Base-by-base conservation (phyloP, 2,888 invertebrate genomes). In the Drosophila mulleri region DNA sequence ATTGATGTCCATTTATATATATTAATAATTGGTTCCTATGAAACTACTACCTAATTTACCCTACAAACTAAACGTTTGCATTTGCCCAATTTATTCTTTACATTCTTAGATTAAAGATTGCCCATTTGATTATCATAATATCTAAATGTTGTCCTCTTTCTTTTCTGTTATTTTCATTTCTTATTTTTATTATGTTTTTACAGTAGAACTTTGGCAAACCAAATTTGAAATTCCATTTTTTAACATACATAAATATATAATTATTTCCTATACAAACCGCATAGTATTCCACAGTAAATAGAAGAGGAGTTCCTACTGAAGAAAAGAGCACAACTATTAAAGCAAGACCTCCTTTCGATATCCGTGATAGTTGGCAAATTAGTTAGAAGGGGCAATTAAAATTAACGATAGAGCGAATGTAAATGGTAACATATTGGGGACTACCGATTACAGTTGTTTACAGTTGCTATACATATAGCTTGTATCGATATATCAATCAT, bases 61-160 rank as follows among this genome's bases (percentile, higher is more conserved):
- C 52, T 39, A 59, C 56, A 58, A 70, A 61, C 48, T 52, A 42
- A 60, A 41, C 57, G 65, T 58, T 78, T 74, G 73, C 73, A 74
- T 65, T 53, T 47, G 35, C n/a, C 41, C 14, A 48, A 48, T n/a
- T 50, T 53, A 37, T 64, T 48, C 41, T 50, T 69, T 65, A 32
- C 37, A 45, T 58, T 23, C 56, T 72, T 78, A 64, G 73, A 54
- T 52, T 77, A 72, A 63, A 47, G 44, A 53, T 74, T 74, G 72
- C 35, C 63, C 59, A 72, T 60, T 62, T 54, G 42, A 54, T 57
- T 56, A 47, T 60, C 41, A 71, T 68, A 63, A 66, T 57, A 59
- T 72, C 63, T 77, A 71, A 68, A 56, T 82, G 73, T 80, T 76
- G 62, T 75, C 65, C 50, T 45, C 50, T 53, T 48, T 23, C 16